phyloP scores from a whole-genome alignment of 2,113 vertebrate genomes.

The Nicator chloris region DNA sequence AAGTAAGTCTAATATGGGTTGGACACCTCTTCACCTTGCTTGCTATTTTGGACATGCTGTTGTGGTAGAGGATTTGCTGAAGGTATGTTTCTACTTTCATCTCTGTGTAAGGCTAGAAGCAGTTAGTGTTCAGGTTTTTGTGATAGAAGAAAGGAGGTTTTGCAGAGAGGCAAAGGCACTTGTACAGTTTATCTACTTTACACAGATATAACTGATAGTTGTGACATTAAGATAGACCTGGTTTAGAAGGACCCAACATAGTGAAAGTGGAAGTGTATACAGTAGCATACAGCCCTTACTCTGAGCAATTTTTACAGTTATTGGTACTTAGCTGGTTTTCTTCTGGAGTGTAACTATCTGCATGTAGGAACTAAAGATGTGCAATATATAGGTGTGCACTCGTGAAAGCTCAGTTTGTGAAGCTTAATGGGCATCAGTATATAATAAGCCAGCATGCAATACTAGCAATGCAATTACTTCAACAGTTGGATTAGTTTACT shows the following conservation, averaged over 20 bases:
- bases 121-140: neutral
- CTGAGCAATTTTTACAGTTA: neutral
- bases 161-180: neutral
- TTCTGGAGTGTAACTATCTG: neutral
- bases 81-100: slow-evolving; percentile 69
- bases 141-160: neutral
- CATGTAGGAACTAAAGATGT: accelerated
- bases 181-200: neutral
- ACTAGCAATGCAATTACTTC: neutral
- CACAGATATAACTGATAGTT: neutral
- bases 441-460: neutral
- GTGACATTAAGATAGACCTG: neutral
- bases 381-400: neutral
- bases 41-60: slow-evolving; percentile 85
- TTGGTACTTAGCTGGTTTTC: neutral
- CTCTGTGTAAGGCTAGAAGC: neutral
- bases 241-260: neutral
- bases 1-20: slow-evolving; percentile 80
- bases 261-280: neutral
- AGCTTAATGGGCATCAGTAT: neutral
- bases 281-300: neutral
- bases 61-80: slow-evolving; percentile 86
- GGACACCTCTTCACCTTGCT: slow-evolving; percentile 90
- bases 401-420: neutral
- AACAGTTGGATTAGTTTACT: neutral